Conservation (phyloP, 2,113 vertebrate genomes). For the Anoplopoma fimbria region DNA sequence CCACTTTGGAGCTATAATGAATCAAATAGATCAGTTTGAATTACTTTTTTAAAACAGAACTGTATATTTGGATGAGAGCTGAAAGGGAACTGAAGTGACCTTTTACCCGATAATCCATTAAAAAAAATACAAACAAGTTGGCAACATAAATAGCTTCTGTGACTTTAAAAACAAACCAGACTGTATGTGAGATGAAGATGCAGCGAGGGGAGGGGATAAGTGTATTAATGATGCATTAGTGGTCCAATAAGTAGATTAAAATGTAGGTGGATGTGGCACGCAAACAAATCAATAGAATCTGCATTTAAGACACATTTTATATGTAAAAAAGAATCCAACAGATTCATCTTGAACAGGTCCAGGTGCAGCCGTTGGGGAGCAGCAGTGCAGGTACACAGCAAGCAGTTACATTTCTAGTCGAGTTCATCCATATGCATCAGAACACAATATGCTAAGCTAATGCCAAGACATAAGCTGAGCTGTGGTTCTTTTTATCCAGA, state of each 20-base stretch:
- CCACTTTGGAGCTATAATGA: neutral
- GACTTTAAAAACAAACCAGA: neutral
- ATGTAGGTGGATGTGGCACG: constrained; percentile 8
- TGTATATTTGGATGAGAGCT: neutral
- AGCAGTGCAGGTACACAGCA: neutral
- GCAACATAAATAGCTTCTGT: neutral
- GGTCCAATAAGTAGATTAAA: constrained; percentile 48
- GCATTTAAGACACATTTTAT: neutral
- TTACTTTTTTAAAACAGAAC: neutral
- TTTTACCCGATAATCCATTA: neutral
- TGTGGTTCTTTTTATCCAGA: constrained; percentile 50
- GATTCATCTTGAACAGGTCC: neutral
- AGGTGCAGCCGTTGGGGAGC: neutral
- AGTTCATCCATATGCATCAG: neutral
- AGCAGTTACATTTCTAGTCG: neutral
- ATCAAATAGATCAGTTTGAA: neutral
- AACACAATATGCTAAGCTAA: constrained; percentile 13
- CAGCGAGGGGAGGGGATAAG: neutral
- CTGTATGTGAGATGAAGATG: constrained; percentile 16
- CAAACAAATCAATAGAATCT: neutral
- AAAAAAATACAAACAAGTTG: neutral
- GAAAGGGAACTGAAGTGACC: neutral
- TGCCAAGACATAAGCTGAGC: constrained; percentile 32
- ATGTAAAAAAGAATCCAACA: neutral
- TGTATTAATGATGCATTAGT: constrained; percentile 39